phyloP scores from a whole-genome alignment of 2,113 vertebrate species.

The Fulmarus glacialis region DNA sequence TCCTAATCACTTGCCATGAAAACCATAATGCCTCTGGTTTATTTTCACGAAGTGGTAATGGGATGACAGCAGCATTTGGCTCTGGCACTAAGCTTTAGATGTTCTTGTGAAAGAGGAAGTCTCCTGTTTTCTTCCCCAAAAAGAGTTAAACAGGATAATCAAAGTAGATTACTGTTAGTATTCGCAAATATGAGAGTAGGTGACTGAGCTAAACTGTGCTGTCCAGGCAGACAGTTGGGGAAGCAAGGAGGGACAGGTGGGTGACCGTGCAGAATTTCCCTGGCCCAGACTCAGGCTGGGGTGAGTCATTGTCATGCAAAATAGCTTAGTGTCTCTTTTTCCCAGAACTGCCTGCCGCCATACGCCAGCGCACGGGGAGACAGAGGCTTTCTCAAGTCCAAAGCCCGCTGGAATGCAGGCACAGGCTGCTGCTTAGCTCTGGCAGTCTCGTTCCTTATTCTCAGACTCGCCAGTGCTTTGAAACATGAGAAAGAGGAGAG shows the following conservation, averaged over 20 bases:
- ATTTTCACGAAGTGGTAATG: neutral
- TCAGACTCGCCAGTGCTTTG: slow-evolving; percentile 1
- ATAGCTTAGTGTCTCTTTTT: neutral
- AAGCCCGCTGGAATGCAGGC: slow-evolving; percentile 43
- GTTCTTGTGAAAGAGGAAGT: neutral
- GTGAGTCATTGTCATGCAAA: neutral
- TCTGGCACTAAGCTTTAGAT: neutral
- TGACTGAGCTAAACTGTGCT: neutral
- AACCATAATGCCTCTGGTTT: neutral
- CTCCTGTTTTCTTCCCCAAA: neutral
- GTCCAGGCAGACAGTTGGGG: rapidly evolving
- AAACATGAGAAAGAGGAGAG: slow-evolving; percentile 37
- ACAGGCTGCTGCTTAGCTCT: neutral
- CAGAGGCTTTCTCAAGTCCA: neutral
- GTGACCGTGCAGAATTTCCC: neutral
- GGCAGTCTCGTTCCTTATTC: neutral
- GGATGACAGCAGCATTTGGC: neutral
- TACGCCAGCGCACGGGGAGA: neutral
- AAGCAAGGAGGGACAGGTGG: neutral
- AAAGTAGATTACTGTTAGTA: neutral
- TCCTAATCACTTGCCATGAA: neutral
- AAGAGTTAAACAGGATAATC: neutral
- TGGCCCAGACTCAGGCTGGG: neutral
- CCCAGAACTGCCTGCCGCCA: neutral
- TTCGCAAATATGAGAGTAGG: neutral